A percentile compares a stretch with the other conserved stretches of the same genome.
These are phyloP conservation scores for Porites divaricata DNA, from an alignment of 92 coral and sea anemone species.

Conservation along the genomic window DNA sequence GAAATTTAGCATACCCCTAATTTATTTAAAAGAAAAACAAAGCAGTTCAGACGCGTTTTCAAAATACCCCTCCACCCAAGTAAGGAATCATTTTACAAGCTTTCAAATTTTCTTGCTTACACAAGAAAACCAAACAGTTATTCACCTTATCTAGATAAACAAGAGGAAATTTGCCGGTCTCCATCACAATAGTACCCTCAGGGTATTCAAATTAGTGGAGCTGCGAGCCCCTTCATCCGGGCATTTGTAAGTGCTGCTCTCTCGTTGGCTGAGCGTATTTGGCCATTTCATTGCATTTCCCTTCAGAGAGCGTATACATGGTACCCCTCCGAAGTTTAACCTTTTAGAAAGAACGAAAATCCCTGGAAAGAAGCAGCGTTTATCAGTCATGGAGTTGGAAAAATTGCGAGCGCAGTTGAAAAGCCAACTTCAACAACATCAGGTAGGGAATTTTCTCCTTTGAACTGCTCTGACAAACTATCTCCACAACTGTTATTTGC, in stretches of 20 bases:
- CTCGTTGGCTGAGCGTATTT: slow-evolving; percentile 57
- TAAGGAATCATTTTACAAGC: too few relatives aligned
- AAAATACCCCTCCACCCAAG: background rate
- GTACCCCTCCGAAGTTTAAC: slow-evolving; percentile 48
- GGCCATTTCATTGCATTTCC: slow-evolving; percentile 83
- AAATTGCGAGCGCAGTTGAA: slow-evolving; percentile 91
- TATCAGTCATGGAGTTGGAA: slow-evolving; percentile 85
- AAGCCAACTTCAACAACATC: slow-evolving; percentile 95
- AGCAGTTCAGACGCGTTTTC: too few relatives aligned
- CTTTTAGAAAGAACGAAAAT: slow-evolving; percentile 20
- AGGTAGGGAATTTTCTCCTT: slow-evolving; percentile 70
- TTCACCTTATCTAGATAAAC: too few relatives aligned
- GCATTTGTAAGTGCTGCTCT: slow-evolving; percentile 20
- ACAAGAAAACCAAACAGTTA: too few relatives aligned
- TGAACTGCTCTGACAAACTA: slow-evolving; percentile 55
- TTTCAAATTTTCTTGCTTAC: too few relatives aligned
- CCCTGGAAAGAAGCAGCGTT: slow-evolving; percentile 17
- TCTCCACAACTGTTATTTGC: slow-evolving; percentile 60
- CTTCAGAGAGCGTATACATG: slow-evolving; percentile 16
- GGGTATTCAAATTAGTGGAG: slow-evolving; percentile 15
- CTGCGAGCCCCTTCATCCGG: slow-evolving; percentile 52
- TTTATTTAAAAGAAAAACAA: too few relatives aligned
- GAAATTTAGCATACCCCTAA: background rate
- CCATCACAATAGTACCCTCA: background rate
- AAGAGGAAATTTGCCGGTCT: too few relatives aligned